Percentiles rank a stretch among this genome's conserved stretches.
Conservation (phyloP, 1,140 invertebrate species). For the Drosophila nigromelanica region DNA sequence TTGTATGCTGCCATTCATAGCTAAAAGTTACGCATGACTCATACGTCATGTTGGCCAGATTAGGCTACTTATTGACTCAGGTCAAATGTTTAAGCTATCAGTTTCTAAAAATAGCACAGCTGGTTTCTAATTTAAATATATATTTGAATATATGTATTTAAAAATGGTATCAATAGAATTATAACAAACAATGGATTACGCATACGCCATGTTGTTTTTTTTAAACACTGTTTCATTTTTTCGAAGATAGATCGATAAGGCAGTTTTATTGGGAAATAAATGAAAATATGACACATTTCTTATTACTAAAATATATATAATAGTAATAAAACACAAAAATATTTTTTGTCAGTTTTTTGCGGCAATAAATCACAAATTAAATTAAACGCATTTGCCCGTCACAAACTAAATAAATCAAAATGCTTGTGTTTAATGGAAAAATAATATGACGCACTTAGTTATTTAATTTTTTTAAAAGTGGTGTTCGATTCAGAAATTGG, state of each 20-base stretch:
- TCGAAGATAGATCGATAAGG: no score
- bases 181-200: neutral
- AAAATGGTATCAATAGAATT: neutral
- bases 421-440: neutral
- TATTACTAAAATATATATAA: no score
- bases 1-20: no score
- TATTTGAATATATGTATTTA: neutral
- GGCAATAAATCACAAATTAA: neutral
- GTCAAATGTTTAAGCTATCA: neutral
- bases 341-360: no score
- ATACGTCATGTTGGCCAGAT: slow-evolving; percentile 40
- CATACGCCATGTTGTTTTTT: neutral
- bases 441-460: neutral
- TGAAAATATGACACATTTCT: no score
- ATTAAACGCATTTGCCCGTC: neutral
- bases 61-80: neutral
- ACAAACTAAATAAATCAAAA: slow-evolving; percentile 1
- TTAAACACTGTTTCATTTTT: neutral
- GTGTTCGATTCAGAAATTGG: neutral
- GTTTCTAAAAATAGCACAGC: neutral
- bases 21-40: slow-evolving; percentile 17
- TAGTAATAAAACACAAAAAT: no score
- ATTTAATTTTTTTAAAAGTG: neutral
- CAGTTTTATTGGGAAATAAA: no score
- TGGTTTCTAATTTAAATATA: neutral